Base-by-base conservation (phyloP, 2,113 vertebrate species). In the Chrysemys picta region DNA sequence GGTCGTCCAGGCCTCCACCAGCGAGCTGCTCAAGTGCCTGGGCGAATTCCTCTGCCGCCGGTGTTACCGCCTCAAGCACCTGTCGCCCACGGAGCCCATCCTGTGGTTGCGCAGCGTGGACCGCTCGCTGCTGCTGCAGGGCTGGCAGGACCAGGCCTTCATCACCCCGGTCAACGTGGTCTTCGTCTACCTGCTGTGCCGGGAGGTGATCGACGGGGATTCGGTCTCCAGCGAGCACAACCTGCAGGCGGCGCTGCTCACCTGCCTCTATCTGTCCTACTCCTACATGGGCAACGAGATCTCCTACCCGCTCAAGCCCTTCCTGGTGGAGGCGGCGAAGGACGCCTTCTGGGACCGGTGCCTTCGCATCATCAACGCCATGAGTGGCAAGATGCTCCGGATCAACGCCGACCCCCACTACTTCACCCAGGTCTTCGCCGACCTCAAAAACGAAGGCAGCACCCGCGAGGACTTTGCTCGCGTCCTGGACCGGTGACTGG, bases 261-360 rank as follows among this genome's bases (percentile, higher is more conserved):
- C 99, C 97, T 99, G 99, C 97, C 99, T 99, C 96, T 99, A 99
- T 97, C 98, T 99, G 97, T 99, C 99, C 82, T 99, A 99, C 97
- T 99, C 99, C 88, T 99, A 99, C 98, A 99, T 99, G 99, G 99
- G 99, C 96, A 99, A 99, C 49, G 99, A 99, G 97, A 99, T 99
- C 98, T 99, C 99, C 78, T 99, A 99, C 96, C 99, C 99, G 1
- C 99, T 99, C 88, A 99, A 99, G 98, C 99, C 99, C 93, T 99
- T 99, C 97, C 93, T 99, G 89, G 99, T 99, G 97, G 99, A 99
- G 97, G 99, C 98, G 98, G 99, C 99, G 97, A 99, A 99, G 98
- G 99, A 99, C 98, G 98, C 99, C 94, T 99, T 99, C 98, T 99
- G 99, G 99, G 99, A 99, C 98, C 99, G 99, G 94, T 99, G 99